A percentile compares a stretch with the other conserved stretches of the same genome.
Evolutionary conservation across 2,797 vertebrate genomes (phyloP).

Genomic region (Smutsia gigantea): DNA sequence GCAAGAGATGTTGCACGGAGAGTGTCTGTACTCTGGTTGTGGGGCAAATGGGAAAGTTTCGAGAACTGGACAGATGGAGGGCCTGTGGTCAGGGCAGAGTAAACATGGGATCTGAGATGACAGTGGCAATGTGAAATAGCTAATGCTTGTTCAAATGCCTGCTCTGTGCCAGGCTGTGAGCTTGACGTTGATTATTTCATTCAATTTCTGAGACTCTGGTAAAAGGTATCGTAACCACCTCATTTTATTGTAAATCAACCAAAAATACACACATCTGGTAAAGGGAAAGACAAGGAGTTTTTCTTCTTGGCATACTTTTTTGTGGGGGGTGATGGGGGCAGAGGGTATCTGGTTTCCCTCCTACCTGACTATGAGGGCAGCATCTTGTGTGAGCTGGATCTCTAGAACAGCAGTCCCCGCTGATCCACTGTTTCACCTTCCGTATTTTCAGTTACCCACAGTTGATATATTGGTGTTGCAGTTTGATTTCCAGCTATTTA

Average conservation of each 20-base stretch:
- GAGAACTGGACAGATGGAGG: neutral
- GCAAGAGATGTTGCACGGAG: too few species aligned
- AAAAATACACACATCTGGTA: neutral
- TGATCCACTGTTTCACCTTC: too few species aligned
- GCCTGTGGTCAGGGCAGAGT: neutral
- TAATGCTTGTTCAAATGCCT: neutral
- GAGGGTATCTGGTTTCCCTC: neutral
- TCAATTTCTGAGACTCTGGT: neutral
- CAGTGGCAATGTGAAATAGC: neutral
- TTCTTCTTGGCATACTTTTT: neutral
- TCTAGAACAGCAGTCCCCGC: neutral
- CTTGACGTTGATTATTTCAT: neutral
- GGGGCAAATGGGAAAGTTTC: neutral
- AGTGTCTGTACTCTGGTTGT: neutral
- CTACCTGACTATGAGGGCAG: neutral
- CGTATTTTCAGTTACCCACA: accelerated
- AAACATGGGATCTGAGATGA: neutral
- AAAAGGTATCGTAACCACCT: neutral
- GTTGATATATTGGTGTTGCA: accelerated
- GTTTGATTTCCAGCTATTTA: neutral
- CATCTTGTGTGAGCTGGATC: neutral
- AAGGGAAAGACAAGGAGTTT: neutral
- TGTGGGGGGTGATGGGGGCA: too few species aligned
- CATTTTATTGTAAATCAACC: neutral
- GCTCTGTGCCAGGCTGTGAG: neutral